Evolutionary conservation across 2,113 vertebrate genomes (phyloP), one percentile per base, ranked within the genome.

Genomic region (Eidolon helvum): DNA sequence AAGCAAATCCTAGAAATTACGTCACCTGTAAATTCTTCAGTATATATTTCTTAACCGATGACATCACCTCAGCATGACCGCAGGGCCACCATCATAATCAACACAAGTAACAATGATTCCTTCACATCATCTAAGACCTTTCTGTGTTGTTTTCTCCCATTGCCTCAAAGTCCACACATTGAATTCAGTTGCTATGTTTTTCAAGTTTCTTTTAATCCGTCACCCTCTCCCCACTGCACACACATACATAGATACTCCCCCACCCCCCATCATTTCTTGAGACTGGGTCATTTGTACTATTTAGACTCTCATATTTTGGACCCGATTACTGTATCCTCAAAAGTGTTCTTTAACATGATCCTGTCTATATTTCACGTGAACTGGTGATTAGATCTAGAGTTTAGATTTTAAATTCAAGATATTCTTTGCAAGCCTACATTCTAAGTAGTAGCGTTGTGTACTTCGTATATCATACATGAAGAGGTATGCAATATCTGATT

Each of bases 371-470:
- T 71, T 72, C 61, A 15, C 57, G 45, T 86, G 50, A 53, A 77
- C 68, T 72, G 53, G 7, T 63, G 24, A 43, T 80, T 57, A 85
- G 86, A 69, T 61, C 35, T 75, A 74, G 78, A 92, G 33, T 33
- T 90, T 63, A 38, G 38, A 50, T 30, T 90, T 90, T 74, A 83
- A 38, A 59, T 4, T 77, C 48, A 19, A 92, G 61, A n/a, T 38
- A 50, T 43, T 19, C 45, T 43, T 43, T n/a, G 15, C 59, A 63
- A 59, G 72, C 4, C 24, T 30, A 2, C n/a, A 16, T 65, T 7
- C 0, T 22, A 61, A 12, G 48, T 55, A 61, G 30, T 86, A 9
- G 6, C 26, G 4, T 12, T 30, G 4, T 12, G 0, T 68, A 7
- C 59, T 80, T 92, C 55, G 59, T 87, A 1, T 43, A 7, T 72